Conservation (phyloP, 2,797 vertebrate species). For the Chaetophractus vellerosus region DNA sequence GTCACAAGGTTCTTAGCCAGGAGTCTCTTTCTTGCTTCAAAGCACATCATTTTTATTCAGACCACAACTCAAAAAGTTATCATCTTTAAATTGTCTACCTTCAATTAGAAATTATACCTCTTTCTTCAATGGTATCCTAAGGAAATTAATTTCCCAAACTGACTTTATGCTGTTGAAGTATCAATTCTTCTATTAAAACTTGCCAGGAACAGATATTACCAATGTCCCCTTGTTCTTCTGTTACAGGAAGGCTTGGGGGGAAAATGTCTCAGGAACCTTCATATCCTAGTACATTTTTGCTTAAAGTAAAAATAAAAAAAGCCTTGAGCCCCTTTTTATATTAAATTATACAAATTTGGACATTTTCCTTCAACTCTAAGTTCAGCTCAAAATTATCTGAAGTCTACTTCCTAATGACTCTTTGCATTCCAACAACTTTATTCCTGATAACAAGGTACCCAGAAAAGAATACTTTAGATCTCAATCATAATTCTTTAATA, state of each 20-base stretch:
- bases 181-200: constrained; percentile 67
- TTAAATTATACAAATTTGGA: constrained; percentile 61
- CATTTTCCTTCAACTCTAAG: constrained; percentile 64
- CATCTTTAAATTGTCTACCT: constrained; percentile 11
- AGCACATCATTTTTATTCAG: constrained; percentile 52
- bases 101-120: constrained; percentile 48
- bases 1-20: too few relatives aligned
- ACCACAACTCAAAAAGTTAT: background rate
- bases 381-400: constrained; percentile 17
- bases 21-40: constrained; percentile 47
- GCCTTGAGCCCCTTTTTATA: constrained; percentile 1
- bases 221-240: constrained; percentile 13
- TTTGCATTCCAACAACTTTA: background rate
- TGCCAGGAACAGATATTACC: constrained; percentile 19
- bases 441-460: background rate
- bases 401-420: background rate
- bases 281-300: constrained; percentile 15
- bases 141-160: constrained; percentile 69
- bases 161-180: constrained; percentile 33
- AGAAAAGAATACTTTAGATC: constrained; percentile 15
- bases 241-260: background rate
- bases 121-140: constrained; percentile 61
- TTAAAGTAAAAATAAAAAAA: constrained; percentile 7
- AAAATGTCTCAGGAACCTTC: background rate
- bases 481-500: constrained; percentile 3